Base-by-base conservation (phyloP, 2,113 vertebrate genomes). In the Parus major region DNA sequence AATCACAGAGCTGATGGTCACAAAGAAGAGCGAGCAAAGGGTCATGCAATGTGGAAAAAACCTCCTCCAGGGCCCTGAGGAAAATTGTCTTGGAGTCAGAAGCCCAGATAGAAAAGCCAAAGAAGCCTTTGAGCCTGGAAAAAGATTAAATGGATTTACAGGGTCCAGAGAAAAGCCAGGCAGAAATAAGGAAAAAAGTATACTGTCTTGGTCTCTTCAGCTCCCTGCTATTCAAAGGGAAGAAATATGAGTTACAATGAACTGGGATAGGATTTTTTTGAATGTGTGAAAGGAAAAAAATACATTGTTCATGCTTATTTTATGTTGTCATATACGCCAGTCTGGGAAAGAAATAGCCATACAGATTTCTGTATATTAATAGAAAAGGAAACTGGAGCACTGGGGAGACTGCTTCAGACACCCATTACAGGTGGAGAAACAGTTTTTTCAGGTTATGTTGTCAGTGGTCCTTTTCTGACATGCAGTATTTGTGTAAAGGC, bases 81-180 rank as follows among this genome's bases (percentile, higher is more conserved):
- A 0, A 0, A 92, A 86, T 83, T 0, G 3, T 66, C 76, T 86
- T 66, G 76, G 46, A 94, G 42, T 50, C 71, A 92, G 64, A 83
- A 86, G 76, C 22, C 80, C 4, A 1, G 35, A 86, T 36, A 19
- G 53, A 94, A 92, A 80, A 66, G 25, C 20, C 42, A 60, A 87
- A 84, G 64, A 75, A 84, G 56, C 11, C 33, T 82, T 68, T 69
- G 79, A 93, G 88, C 39, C 88, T 71, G 86, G 72, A 71, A 92
- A 88, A 86, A 33, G 24, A 71, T 93, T 73, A 70, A 66, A 55
- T 56, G 12, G 55, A 81, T 92, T 92, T 83, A 78, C 29, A 63
- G 24, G 29, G 44, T 78, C 76, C 92, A 83, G 60, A 86, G 46
- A 88, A 92, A 94, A 94, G 42, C 47, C 82, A 81, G 56, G 44